Base-by-base conservation (phyloP, 2,797 vertebrate genomes). In the Sebastes iracundus region DNA sequence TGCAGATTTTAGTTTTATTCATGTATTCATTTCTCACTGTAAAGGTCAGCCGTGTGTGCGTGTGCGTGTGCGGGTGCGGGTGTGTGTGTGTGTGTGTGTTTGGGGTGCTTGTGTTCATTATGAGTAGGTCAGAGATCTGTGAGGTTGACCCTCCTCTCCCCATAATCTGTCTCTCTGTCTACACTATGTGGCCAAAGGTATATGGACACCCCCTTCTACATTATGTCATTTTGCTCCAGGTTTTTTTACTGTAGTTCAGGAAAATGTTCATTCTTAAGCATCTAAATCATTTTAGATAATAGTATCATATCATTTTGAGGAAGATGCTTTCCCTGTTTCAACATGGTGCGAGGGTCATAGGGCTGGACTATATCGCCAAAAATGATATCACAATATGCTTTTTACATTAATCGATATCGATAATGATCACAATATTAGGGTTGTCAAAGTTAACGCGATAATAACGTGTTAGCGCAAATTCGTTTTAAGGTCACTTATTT, bases 21-120 rank as follows among this genome's bases (percentile, higher is more conserved):
- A 95, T 94, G 84, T 89, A 92, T 93, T 94, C 90, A 90, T 93
- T 90, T 91, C 85, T 88, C 80, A 85, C 82, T 90, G 86, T 89
- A 94, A 95, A 94, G 93, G 91, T 95, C 93, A 92, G 62, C 22
- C 68, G 85, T 75, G 62, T 64, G 28, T 73, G 79, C 14, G 68
- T 28, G 63, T 32, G 63, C 30, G 56, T 60, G 81, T 53, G 79
- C 22, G 75, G 38, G 77, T 20, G 69, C 49, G 6, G 72, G 14
- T n/a, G 22, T 30, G 53, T 11, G 64, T 25, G 38, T 18, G 33
- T n/a, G 65, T 27, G 61, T 22, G 49, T 16, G 71, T n/a, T 18
- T 4, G 27, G 5, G 65, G 55, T 46, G 20, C 16, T 18, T 30
- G 77, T 49, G 67, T 20, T 22, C 2, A 69, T 75, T n/a, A 58